Base-by-base conservation (phyloP, 2,113 vertebrate genomes). In the Apistogramma diplotaenia region DNA sequence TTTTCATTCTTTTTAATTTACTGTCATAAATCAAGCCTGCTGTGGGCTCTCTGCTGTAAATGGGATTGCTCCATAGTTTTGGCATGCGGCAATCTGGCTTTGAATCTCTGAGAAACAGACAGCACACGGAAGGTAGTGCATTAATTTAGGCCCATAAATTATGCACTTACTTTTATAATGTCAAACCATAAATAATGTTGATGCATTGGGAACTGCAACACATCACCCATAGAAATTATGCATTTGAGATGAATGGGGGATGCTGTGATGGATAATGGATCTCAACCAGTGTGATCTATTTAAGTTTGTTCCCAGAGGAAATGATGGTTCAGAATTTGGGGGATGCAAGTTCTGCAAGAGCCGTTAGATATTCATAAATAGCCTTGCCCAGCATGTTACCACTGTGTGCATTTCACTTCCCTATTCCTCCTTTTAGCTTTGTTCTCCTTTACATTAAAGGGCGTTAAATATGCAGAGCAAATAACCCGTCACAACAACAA, bases 1-100 rank as follows among this genome's bases (percentile, higher is more conserved):
- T 94, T 94, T 95, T 95, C 90, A 95, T 94, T 92, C 93, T 93
- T 95, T 96, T 95, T 95, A 95, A 96, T 96, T 96, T 94, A 92
- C 89, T 60, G 75, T 81, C 94, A 94, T 96, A 95, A 95, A 95
- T 95, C 95, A 95, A 84, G 84, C 91, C 89, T 61, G 85, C 87
- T 87, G 86, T 89, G 89, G 88, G 91, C 93, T 90, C 82, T 89
- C 78, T 40, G 90, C 89, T 88, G 84, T 93, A 94, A 95, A 94
- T 94, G 93, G 93, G 88, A 81, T 94, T 93, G 91, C 94, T 89
- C 93, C 92, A 93, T 94, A 94, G 89, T 94, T 95, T 93, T 94
- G 93, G 93, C 93, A 93, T 93, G 89, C 81, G 27, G 93, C 91
- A 91, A 95, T 95, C 94, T 93, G 89, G 85, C 91, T 85, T 89